A percentile compares a stretch with the other conserved stretches of the same genome.
phyloP scores from a whole-genome alignment of 1,140 invertebrate genomes.

The Aphis gossypii region DNA sequence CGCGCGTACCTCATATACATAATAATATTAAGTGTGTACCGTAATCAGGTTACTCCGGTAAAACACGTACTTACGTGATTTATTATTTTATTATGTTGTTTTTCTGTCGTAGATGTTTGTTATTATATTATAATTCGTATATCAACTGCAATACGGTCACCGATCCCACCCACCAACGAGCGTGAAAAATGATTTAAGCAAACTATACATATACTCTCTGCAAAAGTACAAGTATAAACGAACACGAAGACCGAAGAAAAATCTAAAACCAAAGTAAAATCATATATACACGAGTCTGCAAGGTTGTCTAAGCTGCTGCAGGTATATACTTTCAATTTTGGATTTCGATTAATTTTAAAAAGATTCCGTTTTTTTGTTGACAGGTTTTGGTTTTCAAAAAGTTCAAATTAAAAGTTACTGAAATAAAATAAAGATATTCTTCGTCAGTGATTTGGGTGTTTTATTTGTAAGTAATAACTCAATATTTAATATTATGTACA shows the following conservation, averaged over 20 bases:
- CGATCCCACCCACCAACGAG: neutral
- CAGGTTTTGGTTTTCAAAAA: neutral
- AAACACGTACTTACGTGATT: neutral
- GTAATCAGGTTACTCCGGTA: neutral
- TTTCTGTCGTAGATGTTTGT: neutral
- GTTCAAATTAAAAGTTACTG: neutral
- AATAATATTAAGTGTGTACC: neutral
- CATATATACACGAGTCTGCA: no score
- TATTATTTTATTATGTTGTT: neutral
- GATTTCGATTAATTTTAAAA: neutral
- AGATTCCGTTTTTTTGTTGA: neutral
- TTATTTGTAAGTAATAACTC: neutral
- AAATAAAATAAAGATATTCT: neutral
- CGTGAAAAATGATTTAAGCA: neutral
- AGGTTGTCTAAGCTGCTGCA: no score
- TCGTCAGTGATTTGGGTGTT: neutral
- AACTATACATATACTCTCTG: neutral
- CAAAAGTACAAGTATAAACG: neutral
- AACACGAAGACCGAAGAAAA: neutral
- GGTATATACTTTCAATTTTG: neutral
- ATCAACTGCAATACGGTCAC: neutral
- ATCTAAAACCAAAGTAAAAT: neutral
- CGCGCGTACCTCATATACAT: neutral
- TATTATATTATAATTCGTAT: neutral
- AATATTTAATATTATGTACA: neutral